Conservation (phyloP, 2,888 invertebrate genomes). For the Eugnorisma glareosa region DNA sequence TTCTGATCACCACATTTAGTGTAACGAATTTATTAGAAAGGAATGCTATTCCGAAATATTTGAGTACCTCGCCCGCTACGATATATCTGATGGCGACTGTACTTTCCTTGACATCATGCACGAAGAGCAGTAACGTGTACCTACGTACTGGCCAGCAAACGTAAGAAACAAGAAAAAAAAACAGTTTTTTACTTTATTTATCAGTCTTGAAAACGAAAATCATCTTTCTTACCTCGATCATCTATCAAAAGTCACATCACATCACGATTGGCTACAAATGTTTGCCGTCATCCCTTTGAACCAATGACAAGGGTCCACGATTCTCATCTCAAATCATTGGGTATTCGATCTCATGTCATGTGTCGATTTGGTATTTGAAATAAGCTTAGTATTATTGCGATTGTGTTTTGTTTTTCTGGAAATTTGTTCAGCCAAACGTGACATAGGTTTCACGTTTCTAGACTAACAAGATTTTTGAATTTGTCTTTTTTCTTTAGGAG, state of each 20-base stretch:
- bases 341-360: slow-evolving; percentile 28
- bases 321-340: slow-evolving; percentile 25
- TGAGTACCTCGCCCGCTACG: too few relatives aligned
- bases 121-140: too few relatives aligned
- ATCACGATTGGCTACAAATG: slow-evolving; percentile 18
- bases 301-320: slow-evolving; percentile 43
- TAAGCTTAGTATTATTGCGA: background rate
- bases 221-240: background rate
- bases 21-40: too few relatives aligned
- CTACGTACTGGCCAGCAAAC: too few relatives aligned
- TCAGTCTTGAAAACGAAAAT: too few relatives aligned
- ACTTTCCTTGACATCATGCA: too few relatives aligned
- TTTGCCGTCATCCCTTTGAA: slow-evolving; percentile 16
- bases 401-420: slow-evolving; percentile 25
- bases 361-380: slow-evolving; percentile 13
- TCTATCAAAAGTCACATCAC: slow-evolving; percentile 20
- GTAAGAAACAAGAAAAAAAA: too few relatives aligned
- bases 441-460: background rate
- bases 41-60: too few relatives aligned
- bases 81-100: too few relatives aligned
- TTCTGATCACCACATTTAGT: too few relatives aligned
- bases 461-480: background rate
- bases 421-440: background rate
- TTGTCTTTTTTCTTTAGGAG: background rate
- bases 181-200: too few relatives aligned